phyloP scores from a whole-genome alignment of 2,797 vertebrate species.

The Smutsia gigantea region DNA sequence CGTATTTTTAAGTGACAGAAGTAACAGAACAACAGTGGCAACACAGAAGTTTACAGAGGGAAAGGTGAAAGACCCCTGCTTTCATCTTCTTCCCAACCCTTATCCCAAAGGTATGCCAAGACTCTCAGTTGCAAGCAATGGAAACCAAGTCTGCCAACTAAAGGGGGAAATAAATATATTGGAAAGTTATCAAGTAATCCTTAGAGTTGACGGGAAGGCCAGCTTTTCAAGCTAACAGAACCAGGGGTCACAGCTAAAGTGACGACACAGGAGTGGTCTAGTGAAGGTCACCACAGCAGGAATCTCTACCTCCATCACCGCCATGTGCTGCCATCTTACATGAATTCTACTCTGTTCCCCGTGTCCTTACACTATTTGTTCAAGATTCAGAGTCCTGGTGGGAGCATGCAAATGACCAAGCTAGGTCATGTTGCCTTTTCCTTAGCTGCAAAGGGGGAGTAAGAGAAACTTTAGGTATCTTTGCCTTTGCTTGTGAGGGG shows the following conservation, averaged over 20 bases:
- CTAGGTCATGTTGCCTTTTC: neutral
- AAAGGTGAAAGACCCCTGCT: neutral
- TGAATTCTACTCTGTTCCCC: neutral
- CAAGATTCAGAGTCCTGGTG: constrained; percentile 17
- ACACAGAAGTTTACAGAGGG: constrained; percentile 9
- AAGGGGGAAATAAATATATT: neutral
- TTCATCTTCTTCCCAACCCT: neutral
- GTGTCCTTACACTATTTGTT: neutral
- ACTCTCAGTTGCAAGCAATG: neutral
- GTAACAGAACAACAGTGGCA: neutral
- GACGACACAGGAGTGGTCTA: neutral
- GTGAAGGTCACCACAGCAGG: neutral
- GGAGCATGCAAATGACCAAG: neutral
- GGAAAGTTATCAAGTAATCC: neutral
- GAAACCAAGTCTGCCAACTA: constrained; percentile 18
- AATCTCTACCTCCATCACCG: neutral
- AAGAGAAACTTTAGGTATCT: neutral
- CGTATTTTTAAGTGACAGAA: neutral
- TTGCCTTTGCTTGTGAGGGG: neutral
- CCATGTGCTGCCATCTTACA: neutral
- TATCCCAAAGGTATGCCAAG: neutral
- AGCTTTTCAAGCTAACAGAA: constrained; percentile 18
- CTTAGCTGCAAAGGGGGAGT: neutral
- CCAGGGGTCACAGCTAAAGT: neutral
- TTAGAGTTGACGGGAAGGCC: neutral